Evolutionary conservation across 2,113 vertebrate species (phyloP).

Genomic region (Hippocampus barbouri): DNA sequence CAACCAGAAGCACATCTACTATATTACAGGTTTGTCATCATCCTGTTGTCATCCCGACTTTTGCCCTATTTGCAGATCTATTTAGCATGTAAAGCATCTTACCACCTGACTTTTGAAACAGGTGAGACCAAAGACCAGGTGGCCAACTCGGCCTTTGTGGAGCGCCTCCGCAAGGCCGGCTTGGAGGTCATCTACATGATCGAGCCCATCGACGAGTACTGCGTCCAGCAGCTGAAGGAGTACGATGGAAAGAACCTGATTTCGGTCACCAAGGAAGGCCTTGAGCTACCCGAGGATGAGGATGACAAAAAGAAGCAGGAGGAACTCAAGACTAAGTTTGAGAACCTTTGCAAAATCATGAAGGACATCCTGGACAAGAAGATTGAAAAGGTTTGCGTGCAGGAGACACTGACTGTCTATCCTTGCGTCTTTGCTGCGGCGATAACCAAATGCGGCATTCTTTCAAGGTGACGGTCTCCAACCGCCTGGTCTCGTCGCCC

Average conservation of each 20-base stretch:
- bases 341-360: slow-evolving; percentile 80
- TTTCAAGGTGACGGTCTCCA: slow-evolving; percentile 72
- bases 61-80: not conserved
- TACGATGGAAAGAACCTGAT: slow-evolving; percentile 77
- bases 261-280: slow-evolving; percentile 79
- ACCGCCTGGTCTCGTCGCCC: slow-evolving; percentile 75
- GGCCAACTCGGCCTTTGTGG: slow-evolving; percentile 80
- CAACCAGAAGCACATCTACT: slow-evolving; percentile 95
- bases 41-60: not conserved
- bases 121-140: slow-evolving; percentile 81
- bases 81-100: not conserved
- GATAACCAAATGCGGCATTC: slow-evolving; percentile 4
- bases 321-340: slow-evolving; percentile 74
- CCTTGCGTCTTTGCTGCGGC: not conserved
- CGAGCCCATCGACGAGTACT: slow-evolving; percentile 81
- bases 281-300: slow-evolving; percentile 79
- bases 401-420: too few species aligned
- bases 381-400: slow-evolving; percentile 75
- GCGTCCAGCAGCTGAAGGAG: slow-evolving; percentile 79
- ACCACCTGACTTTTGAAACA: slow-evolving; percentile 27
- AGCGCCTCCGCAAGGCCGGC: slow-evolving; percentile 76
- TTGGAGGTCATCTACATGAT: slow-evolving; percentile 81
- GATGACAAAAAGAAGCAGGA: slow-evolving; percentile 77
- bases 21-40: slow-evolving; percentile 83
- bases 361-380: slow-evolving; percentile 81